A percentile compares a stretch with the other conserved stretches of the same genome.
phyloP scores from a whole-genome alignment of 2,113 vertebrate species.

The Pterocles gutturalis region DNA sequence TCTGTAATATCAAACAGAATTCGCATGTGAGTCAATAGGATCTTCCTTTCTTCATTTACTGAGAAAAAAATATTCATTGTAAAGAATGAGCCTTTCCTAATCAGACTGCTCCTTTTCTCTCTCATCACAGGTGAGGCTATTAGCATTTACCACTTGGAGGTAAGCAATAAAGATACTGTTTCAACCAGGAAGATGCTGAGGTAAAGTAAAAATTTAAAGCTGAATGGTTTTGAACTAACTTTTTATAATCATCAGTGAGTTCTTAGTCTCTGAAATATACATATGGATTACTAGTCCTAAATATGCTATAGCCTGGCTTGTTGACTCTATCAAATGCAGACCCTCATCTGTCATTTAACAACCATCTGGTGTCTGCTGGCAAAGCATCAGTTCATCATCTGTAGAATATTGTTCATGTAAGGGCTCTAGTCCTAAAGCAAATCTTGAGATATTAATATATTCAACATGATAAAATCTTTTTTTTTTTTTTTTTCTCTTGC shows the following conservation, averaged over 20 bases:
- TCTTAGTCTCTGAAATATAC: neutral
- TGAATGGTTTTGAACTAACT: neutral
- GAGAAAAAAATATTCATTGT: neutral
- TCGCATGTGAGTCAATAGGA: neutral
- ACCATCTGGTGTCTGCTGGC: conserved; percentile 61
- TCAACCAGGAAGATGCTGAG: neutral
- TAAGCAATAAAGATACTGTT: neutral
- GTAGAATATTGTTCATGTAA: conserved; percentile 22
- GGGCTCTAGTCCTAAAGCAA: neutral
- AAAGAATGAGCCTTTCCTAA: neutral
- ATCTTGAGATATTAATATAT: neutral
- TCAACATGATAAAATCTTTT: neutral
- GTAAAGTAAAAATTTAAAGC: neutral
- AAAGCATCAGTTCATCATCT: conserved; percentile 39
- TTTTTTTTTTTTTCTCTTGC: neutral
- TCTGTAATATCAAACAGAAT: neutral
- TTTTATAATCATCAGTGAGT: neutral
- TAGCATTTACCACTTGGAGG: neutral
- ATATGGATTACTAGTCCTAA: neutral
- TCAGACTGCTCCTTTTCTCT: neutral
- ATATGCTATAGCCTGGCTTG: conserved; percentile 22
- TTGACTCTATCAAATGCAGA: conserved; percentile 47
- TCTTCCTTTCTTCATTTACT: neutral
- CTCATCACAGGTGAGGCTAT: neutral
- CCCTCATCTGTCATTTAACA: conserved; percentile 50